Evolutionary conservation across 35 echinoderm and acorn worm genomes (phyloP).

Genomic region (Amphiura filiformis): DNA sequence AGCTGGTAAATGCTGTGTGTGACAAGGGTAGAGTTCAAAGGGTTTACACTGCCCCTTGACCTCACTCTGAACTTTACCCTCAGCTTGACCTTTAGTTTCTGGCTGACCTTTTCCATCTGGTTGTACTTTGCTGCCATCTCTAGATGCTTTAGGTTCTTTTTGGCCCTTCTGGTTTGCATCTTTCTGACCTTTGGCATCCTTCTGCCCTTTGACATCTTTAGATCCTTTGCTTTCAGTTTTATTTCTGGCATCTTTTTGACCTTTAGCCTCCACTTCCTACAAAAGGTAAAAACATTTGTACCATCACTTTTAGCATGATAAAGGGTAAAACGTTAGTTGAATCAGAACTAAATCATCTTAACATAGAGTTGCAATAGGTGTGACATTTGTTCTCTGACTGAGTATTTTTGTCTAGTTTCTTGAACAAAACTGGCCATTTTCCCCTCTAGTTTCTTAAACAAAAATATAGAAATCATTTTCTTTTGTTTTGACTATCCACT

Average conservation of each 20-base stretch:
- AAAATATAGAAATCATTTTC: no score
- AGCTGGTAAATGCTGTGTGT: conserved; percentile 87
- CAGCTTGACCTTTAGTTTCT: no score
- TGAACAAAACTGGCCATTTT: no score
- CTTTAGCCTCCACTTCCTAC: background rate
- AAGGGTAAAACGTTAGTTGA: background rate
- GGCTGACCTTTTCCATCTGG: background rate
- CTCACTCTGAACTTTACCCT: conserved; percentile 14
- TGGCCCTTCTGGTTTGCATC: background rate
- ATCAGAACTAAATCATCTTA: no score
- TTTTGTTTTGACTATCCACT: no score
- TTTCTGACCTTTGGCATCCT: background rate
- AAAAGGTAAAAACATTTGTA: background rate
- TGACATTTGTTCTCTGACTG: no score
- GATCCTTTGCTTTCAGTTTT: background rate
- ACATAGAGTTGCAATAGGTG: no score
- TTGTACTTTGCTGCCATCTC: background rate
- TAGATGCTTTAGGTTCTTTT: background rate
- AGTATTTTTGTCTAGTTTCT: no score
- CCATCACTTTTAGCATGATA: background rate
- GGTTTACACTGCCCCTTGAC: conserved; percentile 9
- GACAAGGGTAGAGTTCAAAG: conserved; percentile 33
- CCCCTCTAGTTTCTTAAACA: no score
- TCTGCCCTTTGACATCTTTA: background rate
- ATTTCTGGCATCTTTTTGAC: background rate